Conservation (phyloP, 2,797 vertebrate species). For the Leucoraja ocellata region DNA sequence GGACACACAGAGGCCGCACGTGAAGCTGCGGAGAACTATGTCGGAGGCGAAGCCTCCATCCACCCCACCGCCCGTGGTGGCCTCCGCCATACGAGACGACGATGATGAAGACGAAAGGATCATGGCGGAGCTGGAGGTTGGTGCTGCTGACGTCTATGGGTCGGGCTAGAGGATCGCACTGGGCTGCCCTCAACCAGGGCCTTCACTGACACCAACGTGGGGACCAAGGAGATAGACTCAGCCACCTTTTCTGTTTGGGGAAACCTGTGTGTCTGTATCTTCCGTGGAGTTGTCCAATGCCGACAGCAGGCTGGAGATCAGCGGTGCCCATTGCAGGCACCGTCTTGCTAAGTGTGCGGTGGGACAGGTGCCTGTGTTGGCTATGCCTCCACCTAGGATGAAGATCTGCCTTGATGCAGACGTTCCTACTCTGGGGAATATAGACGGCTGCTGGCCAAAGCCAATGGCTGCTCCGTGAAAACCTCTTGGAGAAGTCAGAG, state of each 20-base stretch:
- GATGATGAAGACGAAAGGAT: constrained; percentile 77
- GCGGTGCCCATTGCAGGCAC: not conserved
- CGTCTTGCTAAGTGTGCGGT: not conserved
- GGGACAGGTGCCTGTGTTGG: not conserved
- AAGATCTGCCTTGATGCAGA: not conserved
- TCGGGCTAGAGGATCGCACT: not conserved
- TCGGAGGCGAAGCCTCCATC: constrained; percentile 85
- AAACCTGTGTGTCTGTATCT: not conserved
- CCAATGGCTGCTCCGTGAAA: not conserved
- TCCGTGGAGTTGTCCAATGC: not conserved
- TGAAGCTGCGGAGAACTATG: constrained; percentile 78
- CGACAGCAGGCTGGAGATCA: no score
- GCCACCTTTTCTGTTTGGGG: not conserved
- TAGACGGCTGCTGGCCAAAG: not conserved
- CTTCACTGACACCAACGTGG: not conserved
- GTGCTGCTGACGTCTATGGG: not conserved
- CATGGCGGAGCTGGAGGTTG: constrained; percentile 81
- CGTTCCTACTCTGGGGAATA: not conserved
- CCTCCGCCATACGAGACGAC: constrained; percentile 69
- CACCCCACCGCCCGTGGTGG: constrained; percentile 82
- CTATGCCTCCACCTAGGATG: no score
- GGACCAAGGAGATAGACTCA: no score
- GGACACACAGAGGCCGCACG: constrained; percentile 80
- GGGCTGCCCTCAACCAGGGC: not conserved
- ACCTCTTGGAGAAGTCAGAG: no score